These are phyloP conservation scores for Polietes domitor DNA, from an alignment of 2,888 invertebrate genomes.

Conservation along the genomic window DNA sequence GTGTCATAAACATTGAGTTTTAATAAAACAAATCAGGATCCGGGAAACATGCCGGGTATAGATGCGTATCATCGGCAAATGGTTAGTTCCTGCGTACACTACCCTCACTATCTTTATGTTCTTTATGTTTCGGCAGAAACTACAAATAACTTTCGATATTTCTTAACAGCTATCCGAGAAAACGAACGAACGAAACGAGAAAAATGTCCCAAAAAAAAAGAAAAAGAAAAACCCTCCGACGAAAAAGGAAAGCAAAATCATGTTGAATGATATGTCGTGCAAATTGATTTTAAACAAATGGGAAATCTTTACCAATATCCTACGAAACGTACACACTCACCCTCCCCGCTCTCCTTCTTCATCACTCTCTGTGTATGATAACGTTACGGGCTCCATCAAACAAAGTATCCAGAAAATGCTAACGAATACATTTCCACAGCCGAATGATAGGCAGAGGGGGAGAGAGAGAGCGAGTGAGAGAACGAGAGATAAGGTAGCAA, in stretches of 20 bases:
- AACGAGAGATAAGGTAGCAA: slow-evolving; percentile 20
- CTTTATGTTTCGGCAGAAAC: background rate
- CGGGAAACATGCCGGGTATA: too few species aligned
- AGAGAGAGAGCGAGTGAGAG: background rate
- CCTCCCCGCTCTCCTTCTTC: background rate
- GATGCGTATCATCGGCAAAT: too few species aligned
- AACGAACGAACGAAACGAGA: background rate
- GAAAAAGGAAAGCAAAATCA: slow-evolving; percentile 29
- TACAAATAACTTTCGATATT: slow-evolving; percentile 7
- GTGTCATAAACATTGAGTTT: slow-evolving; percentile 23
- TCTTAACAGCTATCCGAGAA: background rate
- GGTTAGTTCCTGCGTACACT: background rate
- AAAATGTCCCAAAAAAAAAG: slow-evolving; percentile 2
- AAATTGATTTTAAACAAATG: slow-evolving; percentile 64
- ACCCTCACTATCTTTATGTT: background rate
- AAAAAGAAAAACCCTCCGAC: background rate
- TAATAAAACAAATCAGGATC: background rate
- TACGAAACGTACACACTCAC: too few species aligned
- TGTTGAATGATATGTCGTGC: slow-evolving; percentile 47
- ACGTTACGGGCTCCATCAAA: background rate
- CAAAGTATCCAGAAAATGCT: slow-evolving; percentile 3
- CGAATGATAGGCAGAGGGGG: background rate
- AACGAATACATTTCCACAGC: slow-evolving; percentile 5
- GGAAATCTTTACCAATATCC: slow-evolving; percentile 23
- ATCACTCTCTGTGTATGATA: background rate